phyloP scores from a whole-genome alignment of 2,888 invertebrate genomes.

The Sarcophaga caerulescens region DNA sequence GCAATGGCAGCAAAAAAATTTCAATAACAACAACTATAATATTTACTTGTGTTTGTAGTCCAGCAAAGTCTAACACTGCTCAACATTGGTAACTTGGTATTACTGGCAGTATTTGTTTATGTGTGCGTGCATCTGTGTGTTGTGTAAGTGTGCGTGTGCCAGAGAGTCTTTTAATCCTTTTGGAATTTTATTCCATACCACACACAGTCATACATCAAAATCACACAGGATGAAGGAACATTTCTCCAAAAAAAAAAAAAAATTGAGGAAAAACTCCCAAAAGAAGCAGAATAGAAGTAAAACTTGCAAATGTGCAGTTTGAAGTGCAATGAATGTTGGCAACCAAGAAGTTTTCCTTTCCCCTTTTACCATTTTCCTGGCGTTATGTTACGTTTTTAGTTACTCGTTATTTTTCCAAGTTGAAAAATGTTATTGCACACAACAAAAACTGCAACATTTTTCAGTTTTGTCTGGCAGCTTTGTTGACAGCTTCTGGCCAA shows the following conservation, averaged over 20 bases:
- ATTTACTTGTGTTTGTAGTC: conserved; percentile 14
- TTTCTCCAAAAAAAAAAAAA: conserved; percentile 33
- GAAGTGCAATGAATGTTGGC: conserved; percentile 51
- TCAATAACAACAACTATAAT: conserved; percentile 19
- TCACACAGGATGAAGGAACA: conserved; percentile 65
- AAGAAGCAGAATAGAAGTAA: conserved; percentile 36
- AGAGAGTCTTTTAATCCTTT: conserved; percentile 55
- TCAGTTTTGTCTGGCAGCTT: conserved; percentile 48
- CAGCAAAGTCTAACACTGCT: neutral
- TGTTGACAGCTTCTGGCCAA: conserved; percentile 45
- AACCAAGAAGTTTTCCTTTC: conserved; percentile 21
- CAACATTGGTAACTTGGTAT: neutral
- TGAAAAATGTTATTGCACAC: neutral
- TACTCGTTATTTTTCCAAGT: neutral
- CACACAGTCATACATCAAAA: conserved; percentile 67
- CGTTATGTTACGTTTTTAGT: neutral
- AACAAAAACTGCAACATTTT: conserved; percentile 33
- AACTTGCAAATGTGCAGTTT: conserved; percentile 63
- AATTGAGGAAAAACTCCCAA: conserved; percentile 5
- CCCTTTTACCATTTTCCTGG: neutral
- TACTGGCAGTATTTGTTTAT: neutral
- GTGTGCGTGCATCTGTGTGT: conserved; percentile 15
- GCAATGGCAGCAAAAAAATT: conserved; percentile 18
- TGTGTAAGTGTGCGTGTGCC: neutral
- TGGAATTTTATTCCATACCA: conserved; percentile 58